Evolutionary conservation across 2,888 invertebrate genomes (phyloP).

Genomic region (Cryptocephalus moraei): DNA sequence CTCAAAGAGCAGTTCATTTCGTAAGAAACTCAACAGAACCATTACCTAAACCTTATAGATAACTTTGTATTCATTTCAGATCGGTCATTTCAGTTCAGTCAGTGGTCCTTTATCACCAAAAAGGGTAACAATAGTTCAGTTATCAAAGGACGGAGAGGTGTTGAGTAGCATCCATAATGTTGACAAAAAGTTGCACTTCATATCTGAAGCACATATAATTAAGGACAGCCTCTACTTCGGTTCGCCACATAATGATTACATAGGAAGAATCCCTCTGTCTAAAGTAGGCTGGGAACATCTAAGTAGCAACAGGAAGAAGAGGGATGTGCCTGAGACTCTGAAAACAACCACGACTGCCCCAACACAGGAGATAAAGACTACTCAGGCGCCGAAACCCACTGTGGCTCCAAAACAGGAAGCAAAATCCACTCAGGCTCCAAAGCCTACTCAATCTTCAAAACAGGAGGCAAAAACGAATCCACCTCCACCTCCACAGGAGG

Average conservation of each 20-base stretch:
- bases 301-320: conserved; percentile 8
- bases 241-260: conserved; percentile 54
- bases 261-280: conserved; percentile 53
- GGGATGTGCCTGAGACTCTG: conserved; percentile 3
- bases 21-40: conserved; percentile 38
- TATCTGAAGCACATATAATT: conserved; percentile 56
- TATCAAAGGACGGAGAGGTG: conserved; percentile 64
- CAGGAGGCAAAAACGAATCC: conserved; percentile 15
- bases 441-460: too few species aligned
- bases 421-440: conserved; percentile 12
- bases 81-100: conserved; percentile 52
- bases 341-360: conserved; percentile 17
- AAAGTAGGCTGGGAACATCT: conserved; percentile 36
- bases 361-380: conserved; percentile 12
- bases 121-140: conserved; percentile 49
- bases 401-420: conserved; percentile 6
- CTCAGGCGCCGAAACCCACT: conserved; percentile 1
- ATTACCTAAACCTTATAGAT: not conserved
- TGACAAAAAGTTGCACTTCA: conserved; percentile 9
- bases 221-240: conserved; percentile 57
- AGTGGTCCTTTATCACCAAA: conserved; percentile 31
- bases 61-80: conserved; percentile 35
- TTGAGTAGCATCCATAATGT: conserved; percentile 52
- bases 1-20: conserved; percentile 50
- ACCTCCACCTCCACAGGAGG: conserved; percentile 17